Conservation (phyloP, 2,113 vertebrate species). For the Myotis brandtii region DNA sequence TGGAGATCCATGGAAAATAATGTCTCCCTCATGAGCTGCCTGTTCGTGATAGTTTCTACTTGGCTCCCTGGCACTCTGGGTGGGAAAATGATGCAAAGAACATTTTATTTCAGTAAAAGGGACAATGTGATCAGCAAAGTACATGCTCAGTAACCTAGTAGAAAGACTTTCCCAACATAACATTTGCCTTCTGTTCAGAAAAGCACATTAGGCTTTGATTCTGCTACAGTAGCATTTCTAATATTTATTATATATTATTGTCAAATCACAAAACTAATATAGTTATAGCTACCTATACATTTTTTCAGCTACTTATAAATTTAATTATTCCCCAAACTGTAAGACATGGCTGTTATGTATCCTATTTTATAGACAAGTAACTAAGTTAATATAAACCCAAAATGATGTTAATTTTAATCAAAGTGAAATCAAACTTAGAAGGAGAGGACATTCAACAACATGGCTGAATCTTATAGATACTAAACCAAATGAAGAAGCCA, state of each 20-base stretch:
- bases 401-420: slow-evolving; percentile 45
- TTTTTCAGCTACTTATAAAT: background rate
- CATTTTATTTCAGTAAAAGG: slow-evolving; percentile 35
- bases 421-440: slow-evolving; percentile 45
- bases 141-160: background rate
- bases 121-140: background rate
- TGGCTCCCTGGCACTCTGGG: background rate
- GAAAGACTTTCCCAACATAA: background rate
- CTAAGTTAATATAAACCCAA: background rate
- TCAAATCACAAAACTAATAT: slow-evolving; percentile 22
- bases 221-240: background rate
- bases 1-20: slow-evolving; percentile 54
- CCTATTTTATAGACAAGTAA: slow-evolving; percentile 48
- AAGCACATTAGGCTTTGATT: background rate
- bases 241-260: background rate
- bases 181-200: slow-evolving; percentile 1
- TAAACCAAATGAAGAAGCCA: background rate
- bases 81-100: slow-evolving; percentile 8
- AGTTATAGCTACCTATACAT: background rate
- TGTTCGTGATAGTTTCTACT: slow-evolving; percentile 55
- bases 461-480: background rate
- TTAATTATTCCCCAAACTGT: background rate
- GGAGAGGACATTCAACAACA: background rate
- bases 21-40: slow-evolving; percentile 41
- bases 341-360: background rate